Evolutionary conservation across 37 sponge, comb jelly and placozoan genomes (phyloP), one percentile per base, ranked within the genome.

Genomic region (Crambe crambe): DNA sequence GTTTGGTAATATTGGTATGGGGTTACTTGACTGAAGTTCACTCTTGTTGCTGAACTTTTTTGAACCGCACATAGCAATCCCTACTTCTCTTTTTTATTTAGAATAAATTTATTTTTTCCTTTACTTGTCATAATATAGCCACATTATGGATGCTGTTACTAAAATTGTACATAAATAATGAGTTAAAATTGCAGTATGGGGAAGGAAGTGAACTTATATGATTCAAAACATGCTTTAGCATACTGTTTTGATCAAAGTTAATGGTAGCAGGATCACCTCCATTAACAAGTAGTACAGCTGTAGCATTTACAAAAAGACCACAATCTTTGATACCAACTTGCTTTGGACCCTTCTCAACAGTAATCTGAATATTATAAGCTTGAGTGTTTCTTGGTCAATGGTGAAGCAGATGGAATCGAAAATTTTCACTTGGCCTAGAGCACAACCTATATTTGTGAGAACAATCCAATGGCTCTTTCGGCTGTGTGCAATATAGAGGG

Each of bases 401-500:
- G 73, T 32, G 32, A 56, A 31, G 58, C 73, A 79, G 0, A 86
- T 36, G 40, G 80, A 73, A 72, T 86, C 74, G 71, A 60, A 85
- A 20, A 85, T 43, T 22, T 35, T 12, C 23, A 78, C 73, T 39
- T 18, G 18, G 42, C 38, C 38, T 9, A 36, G 39, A 30, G 79
- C 22, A 43, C 67, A 70, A 18, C 78, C 71, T 3, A 79, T 31
- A 0, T 70, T 79, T 34, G 86, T 47, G 25, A 75, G 68, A n/a
- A 79, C 86, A 43, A 79, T 78, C 86, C 86, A 86, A 15, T 86
- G 86, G 70, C 42, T 79, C 2, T n/a, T n/a, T n/a, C n/a, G n/a
- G n/a, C n/a, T n/a, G n/a, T n/a, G n/a, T n/a, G n/a, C n/a, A n/a
- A n/a, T n/a, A n/a, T n/a, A n/a, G n/a, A n/a, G n/a, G n/a, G n/a